Conservation (phyloP, 1,140 invertebrate species). For the Euschistus heros region DNA sequence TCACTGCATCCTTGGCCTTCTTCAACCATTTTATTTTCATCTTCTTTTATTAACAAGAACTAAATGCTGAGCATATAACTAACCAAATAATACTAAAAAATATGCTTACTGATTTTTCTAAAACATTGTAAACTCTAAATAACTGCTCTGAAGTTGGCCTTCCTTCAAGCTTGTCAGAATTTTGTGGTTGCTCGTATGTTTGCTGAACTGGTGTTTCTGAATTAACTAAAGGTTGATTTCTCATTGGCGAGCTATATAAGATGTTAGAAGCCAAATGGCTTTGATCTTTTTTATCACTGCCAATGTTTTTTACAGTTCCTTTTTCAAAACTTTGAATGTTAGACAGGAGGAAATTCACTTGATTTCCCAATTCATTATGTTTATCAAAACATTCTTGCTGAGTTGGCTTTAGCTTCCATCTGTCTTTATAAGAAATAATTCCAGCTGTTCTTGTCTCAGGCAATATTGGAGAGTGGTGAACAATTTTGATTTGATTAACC, state of each 20-base stretch:
- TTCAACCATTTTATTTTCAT: too few species aligned
- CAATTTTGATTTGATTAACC: neutral
- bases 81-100: neutral
- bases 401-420: neutral
- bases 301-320: neutral
- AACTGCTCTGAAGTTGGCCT: conserved; percentile 21
- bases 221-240: neutral
- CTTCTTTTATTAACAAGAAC: too few species aligned
- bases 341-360: neutral
- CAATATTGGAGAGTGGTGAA: neutral
- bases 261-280: neutral
- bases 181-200: neutral
- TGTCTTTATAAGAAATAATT: neutral
- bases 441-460: neutral
- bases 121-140: conserved; percentile 19
- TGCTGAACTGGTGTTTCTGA: neutral
- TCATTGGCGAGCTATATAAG: neutral
- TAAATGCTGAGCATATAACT: too few species aligned
- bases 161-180: conserved; percentile 15
- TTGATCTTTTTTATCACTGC: neutral
- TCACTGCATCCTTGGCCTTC: too few species aligned
- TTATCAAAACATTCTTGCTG: neutral
- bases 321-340: neutral
- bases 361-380: neutral
- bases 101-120: conserved; percentile 23